Evolutionary conservation across 1,140 invertebrate genomes (phyloP), one percentile per base, ranked within the genome.

Genomic region (Philopotamus ludificatus): DNA sequence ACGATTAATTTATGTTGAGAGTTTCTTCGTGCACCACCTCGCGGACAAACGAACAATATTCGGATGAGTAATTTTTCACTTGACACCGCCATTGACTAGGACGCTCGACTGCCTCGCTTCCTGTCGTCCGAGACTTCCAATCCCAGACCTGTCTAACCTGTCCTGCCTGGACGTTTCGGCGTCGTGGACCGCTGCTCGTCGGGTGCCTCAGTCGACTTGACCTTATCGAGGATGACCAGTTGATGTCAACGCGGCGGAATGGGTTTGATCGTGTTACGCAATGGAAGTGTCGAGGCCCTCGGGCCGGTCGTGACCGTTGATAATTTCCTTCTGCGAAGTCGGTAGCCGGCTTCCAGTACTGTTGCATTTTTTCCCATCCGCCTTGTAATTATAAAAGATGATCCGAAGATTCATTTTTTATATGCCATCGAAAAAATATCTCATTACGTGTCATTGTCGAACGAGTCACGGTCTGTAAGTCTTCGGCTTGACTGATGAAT

Each of bases 121-220:
- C 53, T 57, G 53, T 41, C 53, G 15, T 1, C 12, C 50, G 22
- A 1, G 9, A 49, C 45, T 16, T 49, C 41, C 15, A 28, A 20
- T 57, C 53, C 53, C 25, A n/a, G 34, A 57, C 53, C 16, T 8
- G 53, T 57, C 12, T 42, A 41, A 57, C 53, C 53, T 39, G 53
- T 57, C 53, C 21, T 16, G 1, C 15, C 25, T 39, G 53, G 53
- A 57, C 28, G 18, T 47, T 20, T 47, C 44, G 10, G 10, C 18
- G 4, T 16, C 44, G n/a, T n/a, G n/a, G n/a, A n/a, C 34, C 34
- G n/a, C 7, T 8, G n/a, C 34, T 12, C 4, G 28, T 34, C 4
- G 28, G 28, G 28, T 34, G 12, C 28, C 4, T 34, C 28, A 34
- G 4, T 12, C 28, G 28, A 34, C 12, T 12, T 34, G 28, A 34